Conservation (phyloP, 2,113 vertebrate genomes). For the Phaethornis superciliosus region DNA sequence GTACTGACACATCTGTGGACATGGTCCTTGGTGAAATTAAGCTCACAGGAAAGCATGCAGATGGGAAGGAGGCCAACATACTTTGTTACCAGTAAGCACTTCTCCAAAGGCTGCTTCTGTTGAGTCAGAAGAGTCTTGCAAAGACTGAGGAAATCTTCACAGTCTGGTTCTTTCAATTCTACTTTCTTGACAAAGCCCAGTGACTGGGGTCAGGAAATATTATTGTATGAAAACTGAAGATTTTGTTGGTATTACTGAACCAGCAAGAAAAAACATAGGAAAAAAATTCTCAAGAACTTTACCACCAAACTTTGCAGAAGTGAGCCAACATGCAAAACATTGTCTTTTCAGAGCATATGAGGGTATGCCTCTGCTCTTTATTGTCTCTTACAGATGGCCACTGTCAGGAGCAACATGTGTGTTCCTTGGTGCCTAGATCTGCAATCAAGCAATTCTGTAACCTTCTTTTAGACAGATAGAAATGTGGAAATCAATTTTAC, state of each 20-base stretch:
- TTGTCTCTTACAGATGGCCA: background rate
- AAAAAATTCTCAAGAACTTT: background rate
- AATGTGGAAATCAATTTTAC: background rate
- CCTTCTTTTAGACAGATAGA: background rate
- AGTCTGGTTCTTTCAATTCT: background rate
- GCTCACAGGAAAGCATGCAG: background rate
- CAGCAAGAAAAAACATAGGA: background rate
- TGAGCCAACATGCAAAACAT: background rate
- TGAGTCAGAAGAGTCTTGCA: background rate
- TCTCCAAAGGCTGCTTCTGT: background rate
- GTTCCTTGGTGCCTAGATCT: background rate
- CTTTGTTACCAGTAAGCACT: background rate
- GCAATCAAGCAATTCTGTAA: background rate
- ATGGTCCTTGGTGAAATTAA: background rate
- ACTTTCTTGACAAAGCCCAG: background rate
- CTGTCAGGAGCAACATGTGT: background rate
- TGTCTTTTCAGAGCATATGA: fast-evolving
- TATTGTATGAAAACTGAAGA: background rate
- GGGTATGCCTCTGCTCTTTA: background rate
- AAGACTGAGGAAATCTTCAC: background rate
- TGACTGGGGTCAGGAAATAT: background rate
- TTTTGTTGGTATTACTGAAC: background rate
- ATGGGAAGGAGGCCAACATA: background rate
- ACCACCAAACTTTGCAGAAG: background rate
- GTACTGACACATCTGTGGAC: too few relatives aligned